These are phyloP conservation scores for Pachyrhynchus sulphureomaculatus DNA, from an alignment of 1,140 invertebrate genomes.

Conservation along the genomic window DNA sequence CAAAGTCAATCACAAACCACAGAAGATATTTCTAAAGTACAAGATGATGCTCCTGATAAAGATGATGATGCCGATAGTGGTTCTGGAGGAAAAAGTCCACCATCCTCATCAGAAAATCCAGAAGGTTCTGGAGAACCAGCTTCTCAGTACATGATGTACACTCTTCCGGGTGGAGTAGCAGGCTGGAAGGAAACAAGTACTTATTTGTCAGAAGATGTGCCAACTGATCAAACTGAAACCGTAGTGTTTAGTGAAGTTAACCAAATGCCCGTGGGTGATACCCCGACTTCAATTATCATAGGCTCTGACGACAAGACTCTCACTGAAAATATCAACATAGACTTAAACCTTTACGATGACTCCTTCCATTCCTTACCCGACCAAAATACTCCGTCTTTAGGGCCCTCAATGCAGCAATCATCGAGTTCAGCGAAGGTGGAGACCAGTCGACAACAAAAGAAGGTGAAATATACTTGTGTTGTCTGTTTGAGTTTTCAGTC, in stretches of 20 bases:
- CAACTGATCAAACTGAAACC: not conserved
- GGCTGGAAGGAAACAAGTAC: slow-evolving; percentile 83
- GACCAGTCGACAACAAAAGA: slow-evolving; percentile 34
- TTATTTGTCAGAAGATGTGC: slow-evolving; percentile 56
- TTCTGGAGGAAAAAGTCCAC: slow-evolving; percentile 60
- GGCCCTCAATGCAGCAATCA: slow-evolving; percentile 42
- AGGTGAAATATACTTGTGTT: slow-evolving; percentile 46
- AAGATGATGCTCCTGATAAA: slow-evolving; percentile 54
- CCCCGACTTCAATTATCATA: not conserved
- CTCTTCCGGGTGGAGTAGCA: slow-evolving; percentile 72
- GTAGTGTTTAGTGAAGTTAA: no score
- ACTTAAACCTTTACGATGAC: slow-evolving; percentile 23
- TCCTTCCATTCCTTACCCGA: slow-evolving; percentile 28
- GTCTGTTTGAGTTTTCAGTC: slow-evolving; percentile 35
- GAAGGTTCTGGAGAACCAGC: slow-evolving; percentile 11
- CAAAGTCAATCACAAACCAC: slow-evolving; percentile 48
- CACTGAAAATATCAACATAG: not conserved
- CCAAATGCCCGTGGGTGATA: not conserved
- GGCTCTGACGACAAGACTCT: not conserved
- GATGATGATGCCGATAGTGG: slow-evolving; percentile 62
- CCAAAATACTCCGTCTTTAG: slow-evolving; percentile 39
- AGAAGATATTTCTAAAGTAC: slow-evolving; percentile 39
- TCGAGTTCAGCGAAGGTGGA: slow-evolving; percentile 5
- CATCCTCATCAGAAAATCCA: slow-evolving; percentile 39
- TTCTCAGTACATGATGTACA: slow-evolving; percentile 34